Percentiles rank a stretch among this genome's conserved stretches.
phyloP scores from a whole-genome alignment of 2,888 invertebrate genomes.

The Napeogenes sylphis region DNA sequence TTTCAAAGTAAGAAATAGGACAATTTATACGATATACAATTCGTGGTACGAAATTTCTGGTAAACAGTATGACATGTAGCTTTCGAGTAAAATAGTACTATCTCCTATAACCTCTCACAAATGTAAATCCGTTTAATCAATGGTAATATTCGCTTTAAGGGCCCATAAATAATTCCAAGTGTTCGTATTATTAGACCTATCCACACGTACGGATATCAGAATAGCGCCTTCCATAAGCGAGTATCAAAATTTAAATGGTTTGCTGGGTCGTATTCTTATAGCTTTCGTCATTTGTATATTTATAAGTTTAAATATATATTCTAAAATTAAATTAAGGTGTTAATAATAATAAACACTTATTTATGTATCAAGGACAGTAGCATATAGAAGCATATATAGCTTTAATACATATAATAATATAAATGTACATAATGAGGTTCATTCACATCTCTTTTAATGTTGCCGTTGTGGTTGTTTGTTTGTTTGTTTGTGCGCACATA shows the following conservation, averaged over 20 bases:
- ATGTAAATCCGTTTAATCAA: conserved; percentile 11
- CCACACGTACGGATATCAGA: conserved; percentile 20
- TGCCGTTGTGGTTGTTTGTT: too few species aligned
- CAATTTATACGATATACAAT: too few species aligned
- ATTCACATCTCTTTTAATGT: too few species aligned
- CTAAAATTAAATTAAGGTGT: not conserved
- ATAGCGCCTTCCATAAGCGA: conserved; percentile 23
- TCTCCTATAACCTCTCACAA: not conserved
- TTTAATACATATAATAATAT: too few species aligned
- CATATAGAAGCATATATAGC: too few species aligned
- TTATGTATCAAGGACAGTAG: too few species aligned
- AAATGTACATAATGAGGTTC: too few species aligned
- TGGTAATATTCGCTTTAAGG: conserved; percentile 14
- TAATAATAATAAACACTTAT: too few species aligned
- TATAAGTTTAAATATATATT: not conserved
- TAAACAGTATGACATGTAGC: not conserved
- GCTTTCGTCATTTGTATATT: not conserved
- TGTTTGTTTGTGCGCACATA: too few species aligned
- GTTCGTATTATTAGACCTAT: conserved; percentile 13
- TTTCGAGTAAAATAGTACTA: not conserved
- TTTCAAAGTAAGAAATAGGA: too few species aligned
- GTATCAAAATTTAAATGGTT: conserved; percentile 26
- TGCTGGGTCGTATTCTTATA: conserved; percentile 14
- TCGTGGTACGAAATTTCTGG: not conserved
- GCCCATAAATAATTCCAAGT: conserved; percentile 19